Base-by-base conservation (phyloP, 2,113 vertebrate genomes). In the Mesocricetus auratus region DNA sequence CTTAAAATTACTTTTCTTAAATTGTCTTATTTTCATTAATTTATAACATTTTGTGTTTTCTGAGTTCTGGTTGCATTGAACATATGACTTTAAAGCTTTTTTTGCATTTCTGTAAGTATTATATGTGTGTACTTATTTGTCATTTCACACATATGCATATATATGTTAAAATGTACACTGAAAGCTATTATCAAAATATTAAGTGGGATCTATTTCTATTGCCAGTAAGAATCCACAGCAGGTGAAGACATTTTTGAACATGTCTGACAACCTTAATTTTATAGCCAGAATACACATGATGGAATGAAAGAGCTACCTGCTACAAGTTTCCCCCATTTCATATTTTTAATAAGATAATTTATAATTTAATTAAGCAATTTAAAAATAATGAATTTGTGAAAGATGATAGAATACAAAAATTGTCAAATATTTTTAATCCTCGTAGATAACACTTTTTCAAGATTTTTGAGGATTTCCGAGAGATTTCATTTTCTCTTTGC, bases 1-100 rank as follows among this genome's bases (percentile, higher is more conserved):
- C 33, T 96, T 77, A 66, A 90, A 89, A 92, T 88, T 5, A 74
- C 73, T 96, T 94, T 3, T 26, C 13, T 2, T 5, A 81, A 96
- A 77, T 26, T 79, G 29, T 47, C 4, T 81, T 74, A 13, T 74
- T 45, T 58, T 90, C 64, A 60, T 82, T 79, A 45, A 5, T 93
- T 94, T 95, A 1, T 69, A 21, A 92, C 5, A n/a, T 83, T 87
- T 78, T 68, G 56, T 87, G 19, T 93, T 94, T 36, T 39, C 4
- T 71, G 45, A 78, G 58, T 24, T 87, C 3, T 9, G 68, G 33
- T 68, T 91, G 42, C 1, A 64, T 56, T 87, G 60, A 29, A 33
- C 19, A 69, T 79, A 39, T 56, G 2, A 78, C 2, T 6, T 93
- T 19, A 87, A 53, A 81, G 56, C 66, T 81, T 79, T n/a, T 47